Conservation (phyloP, 2,113 vertebrate species). For the Motacilla alba region DNA sequence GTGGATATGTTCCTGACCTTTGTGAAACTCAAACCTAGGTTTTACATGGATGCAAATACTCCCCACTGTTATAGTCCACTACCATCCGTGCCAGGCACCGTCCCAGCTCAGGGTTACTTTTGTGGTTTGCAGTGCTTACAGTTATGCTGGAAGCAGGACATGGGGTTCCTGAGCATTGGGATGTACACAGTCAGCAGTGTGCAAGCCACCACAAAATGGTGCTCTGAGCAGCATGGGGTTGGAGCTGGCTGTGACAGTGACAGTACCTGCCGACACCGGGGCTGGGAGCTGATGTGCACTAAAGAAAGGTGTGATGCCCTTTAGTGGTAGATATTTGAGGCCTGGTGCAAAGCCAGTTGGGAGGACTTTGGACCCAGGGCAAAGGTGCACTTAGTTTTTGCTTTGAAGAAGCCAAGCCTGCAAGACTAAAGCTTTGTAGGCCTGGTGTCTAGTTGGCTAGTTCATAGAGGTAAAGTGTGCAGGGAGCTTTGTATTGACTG, state of each 20-base stretch:
- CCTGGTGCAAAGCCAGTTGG: not conserved
- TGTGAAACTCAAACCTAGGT: not conserved
- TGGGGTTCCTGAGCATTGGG: not conserved
- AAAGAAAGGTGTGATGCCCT: not conserved
- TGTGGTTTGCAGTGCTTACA: not conserved
- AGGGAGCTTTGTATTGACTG: not conserved
- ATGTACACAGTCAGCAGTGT: not conserved
- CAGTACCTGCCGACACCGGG: not conserved
- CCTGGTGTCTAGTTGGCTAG: not conserved
- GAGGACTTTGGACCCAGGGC: not conserved
- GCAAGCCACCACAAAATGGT: fast-evolving
- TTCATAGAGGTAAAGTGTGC: not conserved
- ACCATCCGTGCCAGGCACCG: fast-evolving
- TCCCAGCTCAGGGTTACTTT: not conserved
- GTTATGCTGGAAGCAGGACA: not conserved
- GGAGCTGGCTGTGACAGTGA: not conserved
- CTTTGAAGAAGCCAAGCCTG: not conserved
- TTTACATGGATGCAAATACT: not conserved
- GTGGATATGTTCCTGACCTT: not conserved
- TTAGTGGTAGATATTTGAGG: not conserved
- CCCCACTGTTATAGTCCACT: not conserved
- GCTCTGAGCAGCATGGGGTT: fast-evolving
- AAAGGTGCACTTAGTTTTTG: not conserved
- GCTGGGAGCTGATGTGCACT: not conserved
- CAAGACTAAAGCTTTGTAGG: not conserved